A percentile compares a stretch with the other conserved stretches of the same genome.
Conservation (phyloP, 2,797 vertebrate genomes). For the Oryzias dopingdopingensis region DNA sequence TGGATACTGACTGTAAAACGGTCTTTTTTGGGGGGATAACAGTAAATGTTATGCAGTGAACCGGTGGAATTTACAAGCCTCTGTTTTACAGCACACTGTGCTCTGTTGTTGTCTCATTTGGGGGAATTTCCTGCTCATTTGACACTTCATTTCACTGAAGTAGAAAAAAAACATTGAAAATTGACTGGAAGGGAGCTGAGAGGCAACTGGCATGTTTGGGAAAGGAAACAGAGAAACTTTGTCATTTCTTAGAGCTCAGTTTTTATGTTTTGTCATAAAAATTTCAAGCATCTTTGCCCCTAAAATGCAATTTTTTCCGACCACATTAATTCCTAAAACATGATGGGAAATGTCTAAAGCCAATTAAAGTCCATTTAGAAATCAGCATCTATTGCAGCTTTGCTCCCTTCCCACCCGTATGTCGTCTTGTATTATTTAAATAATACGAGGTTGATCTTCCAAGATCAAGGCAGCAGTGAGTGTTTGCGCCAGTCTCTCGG, state of each 20-base stretch:
- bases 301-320: conserved; percentile 6
- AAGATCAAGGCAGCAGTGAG: conserved; percentile 64
- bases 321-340: conserved; percentile 17
- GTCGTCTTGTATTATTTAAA: conserved; percentile 33
- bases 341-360: conserved; percentile 6
- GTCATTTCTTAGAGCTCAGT: conserved; percentile 22
- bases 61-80: conserved; percentile 46
- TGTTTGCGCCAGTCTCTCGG: conserved; percentile 53
- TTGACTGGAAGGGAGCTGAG: conserved; percentile 44
- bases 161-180: conserved; percentile 32
- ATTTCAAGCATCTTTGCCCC: too few relatives aligned
- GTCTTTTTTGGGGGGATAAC: conserved; percentile 10
- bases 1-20: conserved; percentile 21
- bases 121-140: conserved; percentile 61
- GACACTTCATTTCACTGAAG: conserved; percentile 47
- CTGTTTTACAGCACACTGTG: conserved; percentile 5
- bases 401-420: background rate
- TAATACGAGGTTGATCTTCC: conserved; percentile 49
- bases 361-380: conserved; percentile 33
- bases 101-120: conserved; percentile 16
- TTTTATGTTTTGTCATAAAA: too few relatives aligned
- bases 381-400: conserved; percentile 27
- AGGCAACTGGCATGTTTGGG: conserved; percentile 38
- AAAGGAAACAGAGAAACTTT: conserved; percentile 22
- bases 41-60: conserved; percentile 9